Evolutionary conservation across 37 sponge, comb jelly and placozoan genomes (phyloP), one percentile per base, ranked within the genome.

Genomic region (Hexactinellida sp.): DNA sequence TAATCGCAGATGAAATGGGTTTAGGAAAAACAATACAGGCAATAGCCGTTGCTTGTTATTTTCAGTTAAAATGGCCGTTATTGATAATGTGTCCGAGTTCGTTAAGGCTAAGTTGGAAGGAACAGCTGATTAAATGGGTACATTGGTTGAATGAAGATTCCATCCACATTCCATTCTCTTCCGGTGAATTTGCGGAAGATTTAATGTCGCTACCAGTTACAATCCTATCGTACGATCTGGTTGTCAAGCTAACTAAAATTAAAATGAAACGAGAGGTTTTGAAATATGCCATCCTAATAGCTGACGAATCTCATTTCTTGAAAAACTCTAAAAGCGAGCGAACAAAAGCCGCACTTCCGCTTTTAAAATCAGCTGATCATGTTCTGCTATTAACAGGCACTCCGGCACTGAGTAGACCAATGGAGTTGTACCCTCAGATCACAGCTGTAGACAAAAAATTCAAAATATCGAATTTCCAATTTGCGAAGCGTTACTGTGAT

Each of bases 1-100:
- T 97, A 41, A 83, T 97, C 1, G 97, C 97, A 19, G 97, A 97
- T 91, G 97, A 97, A 38, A 97, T 97, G 97, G 97, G 97, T 1
- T 86, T 97, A 39, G 97, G 97, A 30, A 97, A 97, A 83, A 97
- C 97, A 0, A 86, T 97, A 37, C 97, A 97, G 82, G 94, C 95
- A 24, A 90, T 96, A 24, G 90, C 89, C 24, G 84, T 94, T 0
- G 89, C 92, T 85, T 63, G 55, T 84, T 89, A 94, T 86, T 97
- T 93, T 54, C 87, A 88, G 21, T 23, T 35, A 1, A 92, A 94
- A 39, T 97, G 97, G 97, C 97, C 97, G 24, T 88, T 97, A 24
- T 85, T 97, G 38, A 85, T 97, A 0, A 76, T 97, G 28, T 97
- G 93, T 71, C 97, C 97, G 10, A 93, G 95, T 23, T 97, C 97